A percentile compares a stretch with the other conserved stretches of the same genome.
phyloP scores from a whole-genome alignment of 2,113 vertebrate species.

The Hydrochoerus hydrochaeris region DNA sequence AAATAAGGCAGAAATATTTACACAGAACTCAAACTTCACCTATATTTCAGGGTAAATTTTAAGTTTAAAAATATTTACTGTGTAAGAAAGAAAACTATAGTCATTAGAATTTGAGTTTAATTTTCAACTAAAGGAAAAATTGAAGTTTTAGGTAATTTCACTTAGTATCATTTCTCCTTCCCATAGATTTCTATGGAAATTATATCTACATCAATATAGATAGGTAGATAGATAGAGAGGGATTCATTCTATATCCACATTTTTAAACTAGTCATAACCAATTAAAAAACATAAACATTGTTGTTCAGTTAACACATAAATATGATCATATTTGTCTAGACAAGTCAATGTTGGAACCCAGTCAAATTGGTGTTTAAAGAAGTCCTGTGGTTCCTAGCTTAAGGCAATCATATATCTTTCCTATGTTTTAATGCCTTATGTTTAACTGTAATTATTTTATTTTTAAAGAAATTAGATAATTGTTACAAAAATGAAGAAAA shows the following conservation, averaged over 20 bases:
- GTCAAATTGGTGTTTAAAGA: not conserved
- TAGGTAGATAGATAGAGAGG: not conserved
- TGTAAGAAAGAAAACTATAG: not conserved
- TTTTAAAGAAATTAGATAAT: not conserved
- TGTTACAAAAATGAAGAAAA: not conserved
- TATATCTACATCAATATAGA: too few species aligned
- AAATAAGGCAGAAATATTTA: not conserved
- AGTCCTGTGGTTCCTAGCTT: not conserved
- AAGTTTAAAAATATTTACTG: not conserved
- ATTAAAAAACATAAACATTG: not conserved
- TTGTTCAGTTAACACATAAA: not conserved
- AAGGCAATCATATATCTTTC: not conserved
- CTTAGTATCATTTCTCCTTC: not conserved
- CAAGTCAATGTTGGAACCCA: not conserved
- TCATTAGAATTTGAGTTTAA: not conserved
- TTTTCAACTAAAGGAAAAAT: not conserved
- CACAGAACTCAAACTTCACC: not conserved
- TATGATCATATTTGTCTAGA: not conserved
- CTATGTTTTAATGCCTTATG: not conserved
- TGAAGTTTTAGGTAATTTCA: not conserved
- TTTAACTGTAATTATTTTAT: not conserved
- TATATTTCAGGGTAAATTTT: not conserved
- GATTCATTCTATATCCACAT: not conserved
- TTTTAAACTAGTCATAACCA: not conserved
- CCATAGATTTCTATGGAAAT: rapidly evolving